phyloP scores from a whole-genome alignment of 2,113 vertebrate species.

The Halichoerus grypus region DNA sequence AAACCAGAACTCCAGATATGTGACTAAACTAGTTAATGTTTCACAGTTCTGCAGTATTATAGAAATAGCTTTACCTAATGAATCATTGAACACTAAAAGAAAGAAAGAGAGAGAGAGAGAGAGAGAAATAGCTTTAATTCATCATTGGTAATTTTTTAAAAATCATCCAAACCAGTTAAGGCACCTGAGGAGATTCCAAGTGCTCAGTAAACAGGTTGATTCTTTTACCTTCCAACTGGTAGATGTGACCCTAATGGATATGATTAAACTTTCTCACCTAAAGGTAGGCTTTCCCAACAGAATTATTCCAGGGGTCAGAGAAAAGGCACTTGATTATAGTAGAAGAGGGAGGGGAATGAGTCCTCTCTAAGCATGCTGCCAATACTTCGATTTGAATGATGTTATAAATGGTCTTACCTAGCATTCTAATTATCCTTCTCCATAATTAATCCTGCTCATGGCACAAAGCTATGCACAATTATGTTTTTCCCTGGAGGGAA shows the following conservation, averaged over 20 bases:
- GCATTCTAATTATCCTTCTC: conserved; percentile 53
- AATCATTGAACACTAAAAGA: neutral
- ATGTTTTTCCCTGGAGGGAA: conserved; percentile 26
- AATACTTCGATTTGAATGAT: conserved; percentile 37
- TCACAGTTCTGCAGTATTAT: neutral
- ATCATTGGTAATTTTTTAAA: neutral
- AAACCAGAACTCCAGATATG: neutral
- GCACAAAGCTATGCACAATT: conserved; percentile 56
- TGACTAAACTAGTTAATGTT: conserved; percentile 27
- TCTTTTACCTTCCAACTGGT: neutral
- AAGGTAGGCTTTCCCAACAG: neutral
- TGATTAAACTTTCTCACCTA: conserved; percentile 17
- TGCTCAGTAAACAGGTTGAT: neutral
- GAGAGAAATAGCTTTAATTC: neutral
- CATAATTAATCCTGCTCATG: conserved; percentile 56
- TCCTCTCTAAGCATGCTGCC: neutral
- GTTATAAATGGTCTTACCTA: conserved; percentile 41
- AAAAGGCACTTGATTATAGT: neutral
- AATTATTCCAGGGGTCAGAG: neutral
- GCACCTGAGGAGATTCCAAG: neutral
- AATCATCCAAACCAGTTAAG: neutral
- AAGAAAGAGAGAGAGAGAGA: no score
- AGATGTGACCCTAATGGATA: neutral
- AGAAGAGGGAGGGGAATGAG: neutral
- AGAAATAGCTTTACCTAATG: neutral